Conservation (phyloP, 2,797 vertebrate genomes). For the Bradypus variegatus region DNA sequence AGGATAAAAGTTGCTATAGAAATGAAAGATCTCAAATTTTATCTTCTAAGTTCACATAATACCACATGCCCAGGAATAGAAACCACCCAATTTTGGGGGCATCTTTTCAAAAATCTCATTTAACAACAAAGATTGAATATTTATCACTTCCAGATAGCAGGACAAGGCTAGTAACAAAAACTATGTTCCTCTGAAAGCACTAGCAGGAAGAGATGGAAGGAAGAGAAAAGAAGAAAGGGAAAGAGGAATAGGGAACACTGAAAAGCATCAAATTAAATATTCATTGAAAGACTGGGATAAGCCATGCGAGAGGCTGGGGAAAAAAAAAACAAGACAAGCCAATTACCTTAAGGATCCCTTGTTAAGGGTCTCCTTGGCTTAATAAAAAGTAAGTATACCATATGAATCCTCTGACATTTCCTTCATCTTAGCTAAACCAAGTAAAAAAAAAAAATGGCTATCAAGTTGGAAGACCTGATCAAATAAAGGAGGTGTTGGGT, state of each 20-base stretch:
- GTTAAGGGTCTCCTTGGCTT: slow-evolving; percentile 51
- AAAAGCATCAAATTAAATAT: slow-evolving; percentile 66
- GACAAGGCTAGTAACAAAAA: slow-evolving; percentile 50
- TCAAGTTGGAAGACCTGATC: slow-evolving; percentile 55
- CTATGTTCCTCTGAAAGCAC: slow-evolving; percentile 53
- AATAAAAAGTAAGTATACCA: slow-evolving; percentile 51
- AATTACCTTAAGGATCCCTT: slow-evolving; percentile 47
- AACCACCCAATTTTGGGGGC: slow-evolving; percentile 31
- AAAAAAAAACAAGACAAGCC: slow-evolving; percentile 57
- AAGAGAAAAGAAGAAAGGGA: slow-evolving; percentile 54
- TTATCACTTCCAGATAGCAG: slow-evolving; percentile 39
- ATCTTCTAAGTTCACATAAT: slow-evolving; percentile 39
- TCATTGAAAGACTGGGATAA: slow-evolving; percentile 61
- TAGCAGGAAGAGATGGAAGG: slow-evolving; percentile 41
- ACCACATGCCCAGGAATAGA: slow-evolving; percentile 39
- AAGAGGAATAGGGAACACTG: slow-evolving; percentile 51
- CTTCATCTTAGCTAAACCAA: slow-evolving; percentile 59
- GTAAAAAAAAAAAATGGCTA: slow-evolving; percentile 52
- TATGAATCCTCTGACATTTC: slow-evolving; percentile 60
- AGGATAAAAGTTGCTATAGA: slow-evolving; percentile 45
- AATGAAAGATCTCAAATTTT: slow-evolving; percentile 44
- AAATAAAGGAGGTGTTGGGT: slow-evolving; percentile 56
- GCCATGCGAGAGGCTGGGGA: slow-evolving; percentile 59
- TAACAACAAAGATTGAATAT: slow-evolving; percentile 56
- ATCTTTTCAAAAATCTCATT: slow-evolving; percentile 37